These are phyloP conservation scores for Neodiprion virginianus DNA, from an alignment of 1,140 invertebrate genomes.

Conservation along the genomic window DNA sequence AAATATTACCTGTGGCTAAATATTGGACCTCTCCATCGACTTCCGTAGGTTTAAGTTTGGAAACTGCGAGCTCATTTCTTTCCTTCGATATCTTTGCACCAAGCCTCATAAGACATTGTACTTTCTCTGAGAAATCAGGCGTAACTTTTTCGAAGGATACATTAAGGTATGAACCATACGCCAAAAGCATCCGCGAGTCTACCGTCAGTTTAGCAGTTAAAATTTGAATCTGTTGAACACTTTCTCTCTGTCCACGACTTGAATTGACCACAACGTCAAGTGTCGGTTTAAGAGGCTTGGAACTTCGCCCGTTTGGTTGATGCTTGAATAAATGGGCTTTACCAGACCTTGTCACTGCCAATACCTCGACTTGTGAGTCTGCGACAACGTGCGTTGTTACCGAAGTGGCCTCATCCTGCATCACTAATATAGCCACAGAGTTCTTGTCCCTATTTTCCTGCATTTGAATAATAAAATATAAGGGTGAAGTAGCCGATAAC, in stretches of 20 bases:
- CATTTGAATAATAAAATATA: slow-evolving; percentile 18
- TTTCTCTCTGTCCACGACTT: slow-evolving; percentile 59
- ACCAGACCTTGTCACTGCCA: slow-evolving; percentile 74
- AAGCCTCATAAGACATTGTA: slow-evolving; percentile 65
- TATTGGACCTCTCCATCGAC: slow-evolving; percentile 61
- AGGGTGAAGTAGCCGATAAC: slow-evolving; percentile 12
- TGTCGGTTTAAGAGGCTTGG: slow-evolving; percentile 77
- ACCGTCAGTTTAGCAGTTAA: slow-evolving; percentile 56
- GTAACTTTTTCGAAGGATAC: slow-evolving; percentile 73
- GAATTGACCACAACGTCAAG: slow-evolving; percentile 74
- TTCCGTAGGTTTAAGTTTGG: slow-evolving; percentile 60
- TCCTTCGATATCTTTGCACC: slow-evolving; percentile 57
- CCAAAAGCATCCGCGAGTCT: slow-evolving; percentile 62
- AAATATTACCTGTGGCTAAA: slow-evolving; percentile 48
- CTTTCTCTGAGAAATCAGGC: slow-evolving; percentile 63
- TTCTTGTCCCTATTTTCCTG: slow-evolving; percentile 52
- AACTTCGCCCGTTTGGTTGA: slow-evolving; percentile 73
- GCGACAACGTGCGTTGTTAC: slow-evolving; percentile 47
- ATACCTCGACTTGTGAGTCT: slow-evolving; percentile 43
- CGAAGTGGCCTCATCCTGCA: slow-evolving; percentile 52
- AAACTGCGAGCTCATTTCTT: slow-evolving; percentile 49
- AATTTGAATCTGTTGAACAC: slow-evolving; percentile 65
- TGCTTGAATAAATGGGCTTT: slow-evolving; percentile 79
- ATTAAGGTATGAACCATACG: slow-evolving; percentile 63
- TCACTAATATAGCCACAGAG: slow-evolving; percentile 57